Evolutionary conservation across 2,888 invertebrate genomes (phyloP).

Genomic region (Lycocerus yunnanus): DNA sequence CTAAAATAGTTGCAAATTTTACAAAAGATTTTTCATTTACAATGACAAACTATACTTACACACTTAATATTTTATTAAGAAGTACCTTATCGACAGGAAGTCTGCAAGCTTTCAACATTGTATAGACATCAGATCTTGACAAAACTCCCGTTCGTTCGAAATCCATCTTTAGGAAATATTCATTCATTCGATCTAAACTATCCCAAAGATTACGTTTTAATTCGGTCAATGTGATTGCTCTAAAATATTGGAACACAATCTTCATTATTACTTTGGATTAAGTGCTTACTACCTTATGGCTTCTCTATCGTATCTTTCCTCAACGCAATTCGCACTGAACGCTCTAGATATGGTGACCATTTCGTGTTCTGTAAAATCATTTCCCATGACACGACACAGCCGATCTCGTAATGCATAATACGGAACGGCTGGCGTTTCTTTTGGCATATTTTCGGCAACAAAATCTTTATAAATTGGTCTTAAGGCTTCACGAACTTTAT

Average conservation of each 20-base stretch:
- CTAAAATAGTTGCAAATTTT: constrained; percentile 50
- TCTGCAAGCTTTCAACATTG: constrained; percentile 69
- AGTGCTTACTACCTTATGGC: constrained; percentile 50
- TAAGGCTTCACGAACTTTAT: constrained; percentile 72
- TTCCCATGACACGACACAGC: constrained; percentile 68
- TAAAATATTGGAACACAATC: constrained; percentile 42
- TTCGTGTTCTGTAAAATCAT: constrained; percentile 78
- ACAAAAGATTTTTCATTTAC: not conserved
- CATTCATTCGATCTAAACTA: constrained; percentile 65
- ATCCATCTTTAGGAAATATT: constrained; percentile 65
- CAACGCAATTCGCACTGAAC: constrained; percentile 67
- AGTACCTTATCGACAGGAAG: constrained; percentile 72
- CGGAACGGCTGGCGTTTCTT: constrained; percentile 48
- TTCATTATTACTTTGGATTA: not conserved
- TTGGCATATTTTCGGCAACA: constrained; percentile 68
- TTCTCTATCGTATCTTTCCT: constrained; percentile 54
- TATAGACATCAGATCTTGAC: constrained; percentile 63
- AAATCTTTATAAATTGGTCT: constrained; percentile 76
- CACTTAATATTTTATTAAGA: constrained; percentile 70
- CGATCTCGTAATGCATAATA: constrained; percentile 61
- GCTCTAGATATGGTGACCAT: constrained; percentile 75
- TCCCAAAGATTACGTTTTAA: constrained; percentile 76
- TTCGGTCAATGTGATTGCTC: constrained; percentile 73
- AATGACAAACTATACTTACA: constrained; percentile 59
- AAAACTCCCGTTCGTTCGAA: constrained; percentile 63